These are phyloP conservation scores for Philonicus albiceps DNA, from an alignment of 2,888 invertebrate species.

Conservation along the genomic window DNA sequence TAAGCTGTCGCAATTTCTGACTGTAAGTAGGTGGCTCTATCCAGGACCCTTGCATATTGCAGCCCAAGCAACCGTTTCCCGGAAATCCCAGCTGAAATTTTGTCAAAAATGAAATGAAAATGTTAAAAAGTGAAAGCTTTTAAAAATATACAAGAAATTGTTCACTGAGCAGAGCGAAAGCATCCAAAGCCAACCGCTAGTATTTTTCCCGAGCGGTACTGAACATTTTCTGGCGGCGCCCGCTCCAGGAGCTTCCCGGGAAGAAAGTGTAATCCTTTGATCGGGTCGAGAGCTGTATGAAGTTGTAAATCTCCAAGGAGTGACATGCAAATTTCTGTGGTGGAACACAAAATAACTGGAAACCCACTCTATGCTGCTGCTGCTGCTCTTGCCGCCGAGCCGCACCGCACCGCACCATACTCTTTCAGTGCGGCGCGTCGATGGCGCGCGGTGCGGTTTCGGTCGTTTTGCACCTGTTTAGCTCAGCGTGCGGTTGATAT, in stretches of 20 bases:
- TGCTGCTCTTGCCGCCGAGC: background rate
- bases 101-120: background rate
- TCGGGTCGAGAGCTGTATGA: conserved; percentile 10
- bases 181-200: background rate
- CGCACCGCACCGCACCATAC: background rate
- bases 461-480: conserved; percentile 15
- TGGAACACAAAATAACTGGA: background rate
- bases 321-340: conserved; percentile 24
- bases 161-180: background rate
- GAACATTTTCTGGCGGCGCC: background rate
- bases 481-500: background rate
- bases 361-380: background rate
- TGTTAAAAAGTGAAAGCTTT: background rate
- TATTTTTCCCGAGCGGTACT: background rate
- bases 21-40: background rate
- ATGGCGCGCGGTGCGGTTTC: background rate
- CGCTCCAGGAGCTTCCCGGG: background rate
- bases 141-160: background rate
- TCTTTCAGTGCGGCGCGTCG: background rate
- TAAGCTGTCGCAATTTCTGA: background rate
- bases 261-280: conserved; percentile 19
- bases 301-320: conserved; percentile 27
- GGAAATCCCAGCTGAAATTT: conserved; percentile 7
- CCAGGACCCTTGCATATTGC: background rate
- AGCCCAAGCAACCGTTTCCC: background rate